phyloP scores from a whole-genome alignment of 2,113 vertebrate genomes.

The Tamias sibiricus region DNA sequence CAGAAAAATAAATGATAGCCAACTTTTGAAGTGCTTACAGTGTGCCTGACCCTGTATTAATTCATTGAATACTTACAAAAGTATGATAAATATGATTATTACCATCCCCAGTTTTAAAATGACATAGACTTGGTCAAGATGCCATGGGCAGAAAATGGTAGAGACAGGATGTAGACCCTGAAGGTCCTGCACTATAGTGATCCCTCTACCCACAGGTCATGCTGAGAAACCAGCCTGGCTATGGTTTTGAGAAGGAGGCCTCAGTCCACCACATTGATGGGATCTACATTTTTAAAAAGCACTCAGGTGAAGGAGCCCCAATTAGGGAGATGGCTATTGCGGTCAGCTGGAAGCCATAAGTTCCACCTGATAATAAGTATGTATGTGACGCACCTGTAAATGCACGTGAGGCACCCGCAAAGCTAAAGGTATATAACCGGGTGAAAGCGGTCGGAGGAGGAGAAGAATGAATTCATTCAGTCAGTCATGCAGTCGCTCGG shows the following conservation, averaged over 20 bases:
- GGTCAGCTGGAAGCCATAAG: too few relatives aligned
- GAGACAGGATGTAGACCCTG: not conserved
- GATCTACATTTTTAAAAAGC: too few relatives aligned
- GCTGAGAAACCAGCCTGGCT: accelerated
- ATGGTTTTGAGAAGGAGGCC: not conserved
- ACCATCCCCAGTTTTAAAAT: not conserved
- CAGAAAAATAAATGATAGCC: not conserved
- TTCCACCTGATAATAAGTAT: too few relatives aligned
- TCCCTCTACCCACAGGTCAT: not conserved
- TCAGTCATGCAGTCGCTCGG: too few relatives aligned
- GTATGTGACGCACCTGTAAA: too few relatives aligned
- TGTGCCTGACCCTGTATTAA: not conserved
- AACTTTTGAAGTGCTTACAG: not conserved
- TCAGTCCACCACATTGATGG: not conserved
- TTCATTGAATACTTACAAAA: not conserved
- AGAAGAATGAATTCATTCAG: too few relatives aligned
- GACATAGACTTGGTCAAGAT: not conserved
- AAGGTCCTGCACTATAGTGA: not conserved
- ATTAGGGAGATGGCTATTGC: too few relatives aligned
- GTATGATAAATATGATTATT: not conserved
- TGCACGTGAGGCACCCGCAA: too few relatives aligned
- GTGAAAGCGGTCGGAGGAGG: too few relatives aligned
- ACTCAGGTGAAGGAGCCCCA: too few relatives aligned
- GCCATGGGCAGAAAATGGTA: not conserved
- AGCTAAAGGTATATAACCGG: too few relatives aligned